A percentile compares a stretch with the other conserved stretches of the same genome.
Evolutionary conservation across 2,113 vertebrate genomes (phyloP).

Genomic region (mouse (Mus musculus)): GRCm39 chr16:43321001-43321500

Average conservation of each 20-base stretch:
- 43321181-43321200: not conserved
- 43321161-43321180: not conserved
- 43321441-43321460: not conserved
- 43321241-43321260: not conserved
- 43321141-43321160: slow-evolving; percentile 44
- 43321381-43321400: not conserved
- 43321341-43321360: not conserved
- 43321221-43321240: slow-evolving; percentile 22
- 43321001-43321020: slow-evolving; percentile 25
- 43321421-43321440: slow-evolving; percentile 4
- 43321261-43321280: not conserved
- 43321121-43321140: slow-evolving; percentile 18
- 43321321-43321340: not conserved
- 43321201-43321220: slow-evolving; percentile 51
- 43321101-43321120: not conserved
- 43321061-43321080: not conserved
- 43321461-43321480: slow-evolving; percentile 44
- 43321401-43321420: not conserved
- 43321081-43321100: slow-evolving; percentile 2
- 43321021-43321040: not conserved
- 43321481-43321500: slow-evolving; percentile 29
- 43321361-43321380: slow-evolving; percentile 25
- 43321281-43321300: not conserved
- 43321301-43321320: not conserved
- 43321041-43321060: not conserved